Base-by-base conservation (phyloP, 2,797 vertebrate species). In the Moxostoma hubbsi region DNA sequence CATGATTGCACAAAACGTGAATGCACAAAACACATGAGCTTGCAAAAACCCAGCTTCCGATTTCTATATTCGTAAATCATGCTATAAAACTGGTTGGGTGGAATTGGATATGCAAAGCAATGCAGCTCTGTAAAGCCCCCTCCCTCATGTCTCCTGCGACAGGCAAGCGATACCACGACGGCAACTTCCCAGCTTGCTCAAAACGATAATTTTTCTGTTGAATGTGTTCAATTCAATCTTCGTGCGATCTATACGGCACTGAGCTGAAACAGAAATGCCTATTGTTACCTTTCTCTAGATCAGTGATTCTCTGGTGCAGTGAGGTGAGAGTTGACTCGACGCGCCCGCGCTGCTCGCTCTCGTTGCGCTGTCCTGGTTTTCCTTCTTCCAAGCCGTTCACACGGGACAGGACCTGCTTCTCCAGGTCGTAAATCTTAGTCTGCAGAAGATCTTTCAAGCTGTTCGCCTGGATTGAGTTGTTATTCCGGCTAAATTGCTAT, bases 321-420 rank as follows among this genome's bases (percentile, higher is more conserved):
- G 96, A 96, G 0, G 96, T 98, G 86, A 99, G 93, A 5, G 96
- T 96, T 88, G 94, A 96, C 89, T 99, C 97, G 62, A 99, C 97
- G 88, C 96, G 95, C 55, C 94, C 94, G 55, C 97, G 92, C 88
- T 98, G 97, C 88, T 97, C 97, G 0, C 95, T 96, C 88, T 99
- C 96, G 79, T 99, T 99, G 76, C 89, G 92, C 63, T 95, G 91
- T 59, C 90, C 94, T 13, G 92, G 93, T 85, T 96, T 97, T n/a
- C 94, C 96, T 71, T 98, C 97, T 85, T 98, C 97, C 85, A 98
- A 91, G 83, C 94, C 96, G 94, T 97, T 98, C 81, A 99, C 97
- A 2, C 97, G 93, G 79, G 96, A 96, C 90, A 98, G 88, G 74
- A 98, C 97, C 89, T 99, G 97, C 91, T 95, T 95, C 93, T 99